Base-by-base conservation (phyloP, 2,888 invertebrate species). In the Drosophila kuntzei region DNA sequence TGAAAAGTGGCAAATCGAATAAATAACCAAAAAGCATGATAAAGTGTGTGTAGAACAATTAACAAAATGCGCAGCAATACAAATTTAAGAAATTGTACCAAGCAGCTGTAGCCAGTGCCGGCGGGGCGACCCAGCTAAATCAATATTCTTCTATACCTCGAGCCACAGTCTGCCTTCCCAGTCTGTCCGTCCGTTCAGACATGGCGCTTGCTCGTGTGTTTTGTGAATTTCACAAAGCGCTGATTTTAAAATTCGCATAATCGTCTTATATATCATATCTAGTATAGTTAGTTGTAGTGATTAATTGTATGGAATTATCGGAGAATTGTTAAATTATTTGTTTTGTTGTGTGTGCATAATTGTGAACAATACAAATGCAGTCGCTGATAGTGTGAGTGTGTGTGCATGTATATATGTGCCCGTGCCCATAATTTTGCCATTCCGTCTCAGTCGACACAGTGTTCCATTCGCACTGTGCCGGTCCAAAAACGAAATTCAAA, bases 341-440 rank as follows among this genome's bases (percentile, higher is more conserved):
- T 81, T 71, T 81, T 75, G 79, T 70, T 80, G 79, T 78, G 67
- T 78, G 79, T 75, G 70, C 54, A 73, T 77, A 67, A 67, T 66
- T 69, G 43, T 65, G 39, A 66, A 62, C 59, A 71, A 79, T n/a
- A 75, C 67, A 27, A 55, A 55, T 55, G 53, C 65, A 66, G 12
- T 12, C 36, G 32, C 2, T 25, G 43, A 37, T n/a, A 5, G 47
- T 39, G 44, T 66, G 39, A 16, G 39, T 53, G 32, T 29, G 29
- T 66, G 51, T 64, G 20, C 32, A 20, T 54, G 51, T 62, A 50
- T 54, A 36, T 63, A 18, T 60, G 44, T 51, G 46, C 14, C 64
- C 44, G 55, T 80, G 64, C 49, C 58, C 57, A 66, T 67, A 36
- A 50, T 69, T 68, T 73, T 71, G 66, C 63, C 67, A 66, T 71